phyloP scores from a whole-genome alignment of 2,888 invertebrate genomes.

The Sarcophaga variegata region DNA sequence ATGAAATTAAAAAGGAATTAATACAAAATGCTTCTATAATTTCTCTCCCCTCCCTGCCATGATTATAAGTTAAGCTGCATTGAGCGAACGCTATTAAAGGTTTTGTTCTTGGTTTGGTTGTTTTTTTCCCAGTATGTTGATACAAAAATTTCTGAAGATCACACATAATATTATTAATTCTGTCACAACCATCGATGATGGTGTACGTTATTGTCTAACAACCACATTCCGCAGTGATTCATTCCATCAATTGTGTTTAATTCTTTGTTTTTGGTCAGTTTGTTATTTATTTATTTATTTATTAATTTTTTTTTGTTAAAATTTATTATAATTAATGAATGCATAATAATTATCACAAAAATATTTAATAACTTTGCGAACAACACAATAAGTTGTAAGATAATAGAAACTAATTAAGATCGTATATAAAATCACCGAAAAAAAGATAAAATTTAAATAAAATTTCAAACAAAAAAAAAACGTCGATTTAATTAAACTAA shows the following conservation, averaged over 20 bases:
- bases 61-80: neutral
- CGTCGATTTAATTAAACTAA: conserved; percentile 19
- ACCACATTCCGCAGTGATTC: conserved; percentile 26
- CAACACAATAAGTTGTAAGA: conserved; percentile 32
- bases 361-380: conserved; percentile 34
- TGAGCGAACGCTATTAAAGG: neutral
- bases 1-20: too few species aligned
- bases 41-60: too few species aligned
- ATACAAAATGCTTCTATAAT: too few species aligned
- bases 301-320: neutral
- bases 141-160: neutral
- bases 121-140: neutral
- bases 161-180: neutral
- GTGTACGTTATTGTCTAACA: neutral
- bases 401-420: conserved; percentile 42
- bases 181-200: neutral
- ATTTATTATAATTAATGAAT: conserved; percentile 7
- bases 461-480: neutral
- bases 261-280: neutral
- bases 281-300: neutral
- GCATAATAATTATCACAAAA: conserved; percentile 11
- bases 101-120: too few species aligned
- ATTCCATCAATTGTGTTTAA: neutral
- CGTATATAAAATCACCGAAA: conserved; percentile 32
- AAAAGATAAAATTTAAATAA: conserved; percentile 21